A percentile compares a stretch with the other conserved stretches of the same genome.
phyloP scores from a whole-genome alignment of 2,113 vertebrate species.

The Nothobranchius furzeri region DNA sequence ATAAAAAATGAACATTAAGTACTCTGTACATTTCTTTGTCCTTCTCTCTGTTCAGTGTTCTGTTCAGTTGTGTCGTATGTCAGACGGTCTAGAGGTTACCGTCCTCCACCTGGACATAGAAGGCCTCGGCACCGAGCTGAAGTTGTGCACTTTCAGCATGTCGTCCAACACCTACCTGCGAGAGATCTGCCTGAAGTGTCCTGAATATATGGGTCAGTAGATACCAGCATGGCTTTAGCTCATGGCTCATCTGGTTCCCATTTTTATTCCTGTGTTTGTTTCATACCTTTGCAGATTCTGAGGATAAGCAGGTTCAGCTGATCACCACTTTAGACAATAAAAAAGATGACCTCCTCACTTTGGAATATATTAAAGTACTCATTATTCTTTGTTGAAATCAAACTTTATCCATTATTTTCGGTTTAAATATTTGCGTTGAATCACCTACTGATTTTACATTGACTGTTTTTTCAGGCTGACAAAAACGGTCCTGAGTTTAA shows the following conservation, averaged over 20 bases:
- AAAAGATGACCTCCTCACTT: constrained; percentile 87
- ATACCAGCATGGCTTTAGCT: neutral
- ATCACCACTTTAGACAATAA: constrained; percentile 93
- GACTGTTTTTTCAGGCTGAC: constrained; percentile 80
- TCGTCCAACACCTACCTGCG: constrained; percentile 87
- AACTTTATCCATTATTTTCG: neutral
- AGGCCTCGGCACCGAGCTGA: constrained; percentile 89
- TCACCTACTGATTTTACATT: neutral
- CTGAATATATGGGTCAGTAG: constrained; percentile 89
- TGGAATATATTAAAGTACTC: constrained; percentile 90
- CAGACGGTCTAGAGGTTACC: constrained; percentile 76
- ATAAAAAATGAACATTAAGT: too few relatives aligned
- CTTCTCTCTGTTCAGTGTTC: constrained; percentile 79
- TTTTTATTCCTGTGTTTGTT: constrained; percentile 8
- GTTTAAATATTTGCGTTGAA: neutral
- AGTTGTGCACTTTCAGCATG: constrained; percentile 89
- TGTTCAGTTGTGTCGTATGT: constrained; percentile 86
- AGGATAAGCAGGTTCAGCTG: constrained; percentile 88
- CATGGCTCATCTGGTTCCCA: neutral
- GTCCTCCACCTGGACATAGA: constrained; percentile 87
- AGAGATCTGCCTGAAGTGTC: constrained; percentile 92
- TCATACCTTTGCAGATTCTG: constrained; percentile 79
- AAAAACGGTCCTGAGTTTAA: constrained; percentile 87
- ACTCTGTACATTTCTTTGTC: neutral
- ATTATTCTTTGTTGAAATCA: neutral